A percentile compares a stretch with the other conserved stretches of the same genome.
phyloP scores from a whole-genome alignment of 2,113 vertebrate genomes.

The Clarias batrachus region DNA sequence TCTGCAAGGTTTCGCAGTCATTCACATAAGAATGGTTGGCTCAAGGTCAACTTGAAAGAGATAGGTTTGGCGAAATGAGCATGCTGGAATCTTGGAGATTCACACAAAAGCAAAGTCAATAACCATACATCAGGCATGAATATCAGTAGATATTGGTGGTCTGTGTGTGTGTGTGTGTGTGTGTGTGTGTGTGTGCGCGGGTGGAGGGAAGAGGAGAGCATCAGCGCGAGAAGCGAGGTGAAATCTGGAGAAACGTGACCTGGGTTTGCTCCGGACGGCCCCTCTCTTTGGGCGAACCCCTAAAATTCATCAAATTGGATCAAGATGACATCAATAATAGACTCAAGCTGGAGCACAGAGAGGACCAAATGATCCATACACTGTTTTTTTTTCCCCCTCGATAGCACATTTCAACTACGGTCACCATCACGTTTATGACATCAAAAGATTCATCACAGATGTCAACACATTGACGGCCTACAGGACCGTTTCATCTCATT shows the following conservation, averaged over 20 bases:
- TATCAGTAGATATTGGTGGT: conserved; percentile 14
- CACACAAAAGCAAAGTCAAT: conserved; percentile 40
- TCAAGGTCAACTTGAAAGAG: conserved; percentile 51
- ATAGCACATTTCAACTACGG: conserved; percentile 50
- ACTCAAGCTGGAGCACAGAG: conserved; percentile 54
- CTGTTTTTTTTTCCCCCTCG: conserved; percentile 45
- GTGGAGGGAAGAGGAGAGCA: conserved; percentile 17
- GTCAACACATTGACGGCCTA: conserved; percentile 53
- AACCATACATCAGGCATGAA: conserved; percentile 34
- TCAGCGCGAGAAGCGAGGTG: conserved; percentile 42
- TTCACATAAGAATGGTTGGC: conserved; percentile 35
- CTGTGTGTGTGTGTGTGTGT: not conserved
- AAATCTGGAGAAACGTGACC: conserved; percentile 52
- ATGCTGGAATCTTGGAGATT: conserved; percentile 37
- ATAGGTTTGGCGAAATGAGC: conserved; percentile 28
- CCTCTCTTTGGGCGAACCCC: conserved; percentile 55
- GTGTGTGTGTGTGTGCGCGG: conserved; percentile 25
- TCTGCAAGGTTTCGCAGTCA: conserved; percentile 40
- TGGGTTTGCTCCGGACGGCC: conserved; percentile 53
- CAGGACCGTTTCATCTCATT: conserved; percentile 54
- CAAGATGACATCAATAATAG: conserved; percentile 60
- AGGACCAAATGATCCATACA: conserved; percentile 52
- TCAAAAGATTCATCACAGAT: conserved; percentile 57
- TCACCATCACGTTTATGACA: conserved; percentile 51
- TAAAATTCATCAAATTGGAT: conserved; percentile 59